Evolutionary conservation across 2,888 invertebrate genomes (phyloP), one percentile per base, ranked within the genome.

Genomic region (Polydrusus tereticollis): DNA sequence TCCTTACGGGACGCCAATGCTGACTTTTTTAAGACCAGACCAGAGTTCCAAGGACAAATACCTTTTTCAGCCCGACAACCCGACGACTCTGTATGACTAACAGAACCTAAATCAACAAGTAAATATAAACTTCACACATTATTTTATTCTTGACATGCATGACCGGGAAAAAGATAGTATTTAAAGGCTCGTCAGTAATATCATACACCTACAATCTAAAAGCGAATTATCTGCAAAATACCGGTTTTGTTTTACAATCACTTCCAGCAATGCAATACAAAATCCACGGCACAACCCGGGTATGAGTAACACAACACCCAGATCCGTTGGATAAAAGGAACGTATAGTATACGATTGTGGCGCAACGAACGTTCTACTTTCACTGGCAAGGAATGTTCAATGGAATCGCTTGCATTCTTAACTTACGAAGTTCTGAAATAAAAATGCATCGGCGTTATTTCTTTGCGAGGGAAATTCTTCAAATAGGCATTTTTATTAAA

Each of bases 381-480:
- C 50, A 33, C 63, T 33, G 12, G 7, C 29, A 63, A 63, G 36
- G 63, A 63, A 63, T 20, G 5, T 47, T 20, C 29, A 12, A 63
- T 50, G 16, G 47, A 63, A 63, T 63, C 63, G 21, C 47, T 29
- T 47, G 63, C 63, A 47, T 63, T 63, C 52, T 29, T 63, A 33
- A 29, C 50, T 47, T 63, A 45, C 45, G 47, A 47, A 20, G 16
- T 26, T 33, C 63, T 47, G 10, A 43, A 43, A 63, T 50, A 63
- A 63, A 43, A 45, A 47, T 47, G 33, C 33, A 58, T 16, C 38
- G 16, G 8, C 5, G 52, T 18, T 50, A 6, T 43, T 43, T 7
- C 4, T 21, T 47, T 47, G 21, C 29, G 16, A 7, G 29, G n/a
- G 21, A 55, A 55, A 29, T 20, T 47, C 21, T 21, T 47, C 10